Conservation (phyloP, 2,888 invertebrate species). For the Drosophila buzzatii region DNA sequence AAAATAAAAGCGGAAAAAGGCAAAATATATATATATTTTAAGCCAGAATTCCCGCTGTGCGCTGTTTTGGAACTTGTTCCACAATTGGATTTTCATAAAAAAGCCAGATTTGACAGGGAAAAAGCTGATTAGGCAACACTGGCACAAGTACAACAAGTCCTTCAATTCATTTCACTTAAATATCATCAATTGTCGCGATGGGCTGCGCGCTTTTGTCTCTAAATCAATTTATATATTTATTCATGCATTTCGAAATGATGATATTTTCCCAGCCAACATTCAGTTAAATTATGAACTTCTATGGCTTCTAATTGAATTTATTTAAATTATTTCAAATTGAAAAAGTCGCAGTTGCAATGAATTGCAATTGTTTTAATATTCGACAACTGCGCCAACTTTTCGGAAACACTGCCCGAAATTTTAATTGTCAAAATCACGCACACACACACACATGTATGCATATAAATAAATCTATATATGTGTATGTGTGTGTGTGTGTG, state of each 20-base stretch:
- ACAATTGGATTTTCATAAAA: no score
- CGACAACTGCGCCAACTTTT: constrained; percentile 11
- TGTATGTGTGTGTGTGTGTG: constrained; percentile 16
- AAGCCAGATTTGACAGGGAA: no score
- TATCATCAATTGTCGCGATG: no score
- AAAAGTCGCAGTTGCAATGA: constrained; percentile 19
- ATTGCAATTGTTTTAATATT: constrained; percentile 18
- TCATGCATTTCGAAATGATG: background rate
- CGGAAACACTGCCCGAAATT: constrained; percentile 15
- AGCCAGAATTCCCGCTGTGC: no score
- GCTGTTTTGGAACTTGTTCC: no score
- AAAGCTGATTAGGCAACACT: no score
- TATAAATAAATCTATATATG: constrained; percentile 13
- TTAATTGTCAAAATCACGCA: constrained; percentile 51
- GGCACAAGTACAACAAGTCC: no score
- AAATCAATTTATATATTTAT: background rate
- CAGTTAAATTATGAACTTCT: background rate
- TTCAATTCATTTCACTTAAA: no score
- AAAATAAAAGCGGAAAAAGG: no score
- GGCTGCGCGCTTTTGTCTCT: background rate
- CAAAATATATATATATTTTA: no score
- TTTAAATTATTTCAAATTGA: constrained; percentile 1
- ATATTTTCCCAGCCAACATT: no score
- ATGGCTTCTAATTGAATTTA: constrained; percentile 4
- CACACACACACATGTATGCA: background rate